These are phyloP conservation scores for Baronia brevicornis DNA, from an alignment of 2,888 invertebrate species.

Conservation along the genomic window DNA sequence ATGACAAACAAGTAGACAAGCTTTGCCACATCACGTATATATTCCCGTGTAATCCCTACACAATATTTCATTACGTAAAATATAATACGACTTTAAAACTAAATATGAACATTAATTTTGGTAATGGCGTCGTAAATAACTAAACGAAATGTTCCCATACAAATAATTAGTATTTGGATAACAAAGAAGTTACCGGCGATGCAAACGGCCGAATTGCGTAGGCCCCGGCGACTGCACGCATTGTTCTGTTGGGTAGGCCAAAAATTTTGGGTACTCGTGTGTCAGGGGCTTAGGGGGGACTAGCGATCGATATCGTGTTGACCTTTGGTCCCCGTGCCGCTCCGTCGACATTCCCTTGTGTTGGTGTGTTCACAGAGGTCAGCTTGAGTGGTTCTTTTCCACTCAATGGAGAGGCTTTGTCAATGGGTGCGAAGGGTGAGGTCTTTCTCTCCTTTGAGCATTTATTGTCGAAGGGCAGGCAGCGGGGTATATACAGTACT, in stretches of 20 bases:
- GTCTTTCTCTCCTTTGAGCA: conserved; percentile 3
- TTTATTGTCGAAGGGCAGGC: conserved; percentile 31
- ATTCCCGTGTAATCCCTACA: no score
- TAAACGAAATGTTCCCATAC: background rate
- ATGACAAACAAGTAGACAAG: no score
- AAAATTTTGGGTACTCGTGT: no score
- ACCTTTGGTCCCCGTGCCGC: conserved; percentile 3
- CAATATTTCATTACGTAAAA: no score
- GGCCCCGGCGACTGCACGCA: no score
- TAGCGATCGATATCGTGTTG: conserved; percentile 8
- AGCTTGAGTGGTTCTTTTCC: conserved; percentile 10
- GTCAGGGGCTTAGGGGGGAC: background rate
- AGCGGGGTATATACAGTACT: conserved; percentile 16
- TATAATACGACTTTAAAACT: no score
- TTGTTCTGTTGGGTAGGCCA: no score
- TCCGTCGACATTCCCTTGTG: conserved; percentile 9
- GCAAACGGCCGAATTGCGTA: background rate
- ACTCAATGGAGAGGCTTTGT: conserved; percentile 11
- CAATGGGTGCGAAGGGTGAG: conserved; percentile 7
- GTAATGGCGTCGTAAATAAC: no score
- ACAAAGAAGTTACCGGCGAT: conserved; percentile 6
- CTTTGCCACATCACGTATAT: no score
- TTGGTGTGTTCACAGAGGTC: conserved; percentile 5
- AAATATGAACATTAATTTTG: no score
- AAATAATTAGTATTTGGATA: conserved; percentile 1